Conservation (phyloP, 2,113 vertebrate species). For the Hemicordylus capensis region DNA sequence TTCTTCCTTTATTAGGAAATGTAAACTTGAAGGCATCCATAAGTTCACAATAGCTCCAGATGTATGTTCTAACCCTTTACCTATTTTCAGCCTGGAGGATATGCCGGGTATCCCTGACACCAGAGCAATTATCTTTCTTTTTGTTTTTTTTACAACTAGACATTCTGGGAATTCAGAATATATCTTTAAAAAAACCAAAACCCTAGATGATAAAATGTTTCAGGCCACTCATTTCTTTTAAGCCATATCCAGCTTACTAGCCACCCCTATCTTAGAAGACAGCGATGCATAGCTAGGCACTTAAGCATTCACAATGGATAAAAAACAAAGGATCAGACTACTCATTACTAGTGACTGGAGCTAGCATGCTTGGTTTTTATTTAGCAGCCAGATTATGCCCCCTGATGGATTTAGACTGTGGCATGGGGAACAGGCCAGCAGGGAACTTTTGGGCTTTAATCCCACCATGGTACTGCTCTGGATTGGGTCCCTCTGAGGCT, state of each 20-base stretch:
- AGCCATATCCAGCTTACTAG: neutral
- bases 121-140: conserved; percentile 9
- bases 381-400: no score
- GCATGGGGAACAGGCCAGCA: no score
- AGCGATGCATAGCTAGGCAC: neutral
- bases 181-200: no score
- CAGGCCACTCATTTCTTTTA: neutral
- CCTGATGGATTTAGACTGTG: no score
- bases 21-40: neutral
- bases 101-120: neutral
- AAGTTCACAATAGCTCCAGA: neutral
- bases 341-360: no score
- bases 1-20: neutral
- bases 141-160: neutral
- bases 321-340: neutral
- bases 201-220: neutral
- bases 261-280: no score
- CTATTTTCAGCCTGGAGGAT: neutral
- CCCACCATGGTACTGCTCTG: no score
- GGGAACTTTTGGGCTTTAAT: no score
- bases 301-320: neutral
- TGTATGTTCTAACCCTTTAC: neutral
- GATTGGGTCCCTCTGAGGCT: no score
- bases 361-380: no score
- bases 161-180: neutral